Percentiles rank a stretch among this genome's conserved stretches.
These are phyloP conservation scores for Miniopterus natalensis DNA, from an alignment of 2,113 vertebrate species.

Conservation along the genomic window DNA sequence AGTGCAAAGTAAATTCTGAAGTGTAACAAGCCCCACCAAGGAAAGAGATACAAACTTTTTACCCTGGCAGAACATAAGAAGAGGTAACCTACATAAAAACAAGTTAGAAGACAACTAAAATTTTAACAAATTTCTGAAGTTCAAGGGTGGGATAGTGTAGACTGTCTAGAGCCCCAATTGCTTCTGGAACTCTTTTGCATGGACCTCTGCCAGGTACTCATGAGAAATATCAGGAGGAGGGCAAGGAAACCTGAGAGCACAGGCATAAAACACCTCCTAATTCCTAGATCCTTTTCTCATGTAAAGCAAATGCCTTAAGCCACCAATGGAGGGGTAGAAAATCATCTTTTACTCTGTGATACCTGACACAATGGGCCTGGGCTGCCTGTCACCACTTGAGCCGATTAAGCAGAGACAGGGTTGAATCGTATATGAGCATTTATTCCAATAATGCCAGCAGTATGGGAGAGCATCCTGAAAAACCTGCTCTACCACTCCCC, in stretches of 20 bases:
- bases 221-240: not conserved
- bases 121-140: conserved; percentile 8
- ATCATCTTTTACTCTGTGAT: not conserved
- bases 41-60: not conserved
- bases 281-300: not conserved
- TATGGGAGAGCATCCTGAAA: no score
- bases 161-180: not conserved
- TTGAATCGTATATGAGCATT: no score
- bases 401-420: no score
- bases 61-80: not conserved
- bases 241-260: not conserved
- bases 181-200: not conserved
- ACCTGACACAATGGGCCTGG: no score
- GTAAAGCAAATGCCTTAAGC: not conserved
- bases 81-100: not conserved
- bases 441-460: no score
- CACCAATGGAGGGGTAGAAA: not conserved
- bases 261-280: not conserved
- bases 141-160: not conserved
- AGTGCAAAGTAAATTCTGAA: conserved; percentile 31
- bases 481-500: no score
- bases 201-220: not conserved
- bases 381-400: no score
- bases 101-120: not conserved
- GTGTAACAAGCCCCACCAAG: not conserved